These are phyloP conservation scores for Berghia stephanieae DNA, from an alignment of 1,140 invertebrate genomes.

Conservation along the genomic window DNA sequence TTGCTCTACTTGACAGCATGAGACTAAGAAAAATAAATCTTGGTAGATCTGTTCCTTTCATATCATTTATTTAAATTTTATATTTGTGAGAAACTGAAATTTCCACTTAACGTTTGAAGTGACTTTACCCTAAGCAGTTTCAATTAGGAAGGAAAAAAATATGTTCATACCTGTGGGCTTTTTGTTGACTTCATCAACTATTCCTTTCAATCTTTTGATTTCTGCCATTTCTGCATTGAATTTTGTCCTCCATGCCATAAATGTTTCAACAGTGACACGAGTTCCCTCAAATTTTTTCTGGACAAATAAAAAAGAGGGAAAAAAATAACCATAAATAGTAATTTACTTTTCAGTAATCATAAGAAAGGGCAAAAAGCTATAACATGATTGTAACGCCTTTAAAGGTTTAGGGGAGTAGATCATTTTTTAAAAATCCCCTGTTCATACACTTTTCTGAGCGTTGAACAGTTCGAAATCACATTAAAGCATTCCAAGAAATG, in stretches of 20 bases:
- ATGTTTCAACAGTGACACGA: constrained; percentile 93
- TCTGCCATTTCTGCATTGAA: constrained; percentile 92
- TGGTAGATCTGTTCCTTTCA: background rate
- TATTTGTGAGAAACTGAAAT: background rate
- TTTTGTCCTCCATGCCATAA: constrained; percentile 90
- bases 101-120: background rate
- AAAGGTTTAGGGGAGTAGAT: no score
- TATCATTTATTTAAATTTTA: background rate
- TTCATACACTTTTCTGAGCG: no score
- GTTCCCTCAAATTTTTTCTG: constrained; percentile 96
- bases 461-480: no score
- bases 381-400: no score
- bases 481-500: no score
- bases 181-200: constrained; percentile 66
- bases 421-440: no score
- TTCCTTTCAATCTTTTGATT: constrained; percentile 72
- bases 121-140: background rate
- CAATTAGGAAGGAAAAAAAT: background rate
- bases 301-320: constrained; percentile 30
- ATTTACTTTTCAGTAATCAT: background rate
- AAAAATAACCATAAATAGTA: background rate
- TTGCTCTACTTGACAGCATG: background rate
- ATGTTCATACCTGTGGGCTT: constrained; percentile 67
- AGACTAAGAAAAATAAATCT: background rate
- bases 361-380: background rate